phyloP scores from a whole-genome alignment of 2,888 invertebrate species.

The Agrochola lychnidis region DNA sequence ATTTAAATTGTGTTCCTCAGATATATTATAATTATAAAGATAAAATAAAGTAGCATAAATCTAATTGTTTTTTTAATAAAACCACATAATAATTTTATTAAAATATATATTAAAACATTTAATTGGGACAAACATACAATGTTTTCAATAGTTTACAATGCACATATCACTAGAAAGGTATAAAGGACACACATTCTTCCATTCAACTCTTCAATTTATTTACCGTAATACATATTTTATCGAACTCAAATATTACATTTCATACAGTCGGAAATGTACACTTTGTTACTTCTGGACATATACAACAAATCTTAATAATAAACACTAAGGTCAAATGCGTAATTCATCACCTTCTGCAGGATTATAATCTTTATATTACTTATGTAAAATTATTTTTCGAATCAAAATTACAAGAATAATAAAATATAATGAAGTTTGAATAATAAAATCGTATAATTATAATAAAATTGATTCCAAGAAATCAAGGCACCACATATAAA shows the following conservation, averaged over 20 bases:
- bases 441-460: conserved; percentile 70
- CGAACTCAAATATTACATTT: conserved; percentile 68
- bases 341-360: conserved; percentile 62
- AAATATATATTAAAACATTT: conserved; percentile 91
- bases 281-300: conserved; percentile 64
- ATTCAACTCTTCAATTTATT: conserved; percentile 73
- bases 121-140: conserved; percentile 90
- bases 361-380: conserved; percentile 60
- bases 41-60: conserved; percentile 47
- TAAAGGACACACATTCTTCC: conserved; percentile 87
- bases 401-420: conserved; percentile 69
- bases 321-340: conserved; percentile 70
- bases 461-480: conserved; percentile 78
- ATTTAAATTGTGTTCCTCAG: conserved; percentile 61
- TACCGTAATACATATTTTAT: conserved; percentile 63
- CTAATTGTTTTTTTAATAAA: conserved; percentile 68
- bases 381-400: conserved; percentile 57
- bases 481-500: conserved; percentile 88
- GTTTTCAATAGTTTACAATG: conserved; percentile 90
- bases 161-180: conserved; percentile 87
- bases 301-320: conserved; percentile 67
- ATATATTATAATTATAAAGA: conserved; percentile 57
- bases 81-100: conserved; percentile 83
- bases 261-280: conserved; percentile 69
- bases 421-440: conserved; percentile 61